Evolutionary conservation across 2,888 invertebrate genomes (phyloP).

Genomic region (Acleris literana): DNA sequence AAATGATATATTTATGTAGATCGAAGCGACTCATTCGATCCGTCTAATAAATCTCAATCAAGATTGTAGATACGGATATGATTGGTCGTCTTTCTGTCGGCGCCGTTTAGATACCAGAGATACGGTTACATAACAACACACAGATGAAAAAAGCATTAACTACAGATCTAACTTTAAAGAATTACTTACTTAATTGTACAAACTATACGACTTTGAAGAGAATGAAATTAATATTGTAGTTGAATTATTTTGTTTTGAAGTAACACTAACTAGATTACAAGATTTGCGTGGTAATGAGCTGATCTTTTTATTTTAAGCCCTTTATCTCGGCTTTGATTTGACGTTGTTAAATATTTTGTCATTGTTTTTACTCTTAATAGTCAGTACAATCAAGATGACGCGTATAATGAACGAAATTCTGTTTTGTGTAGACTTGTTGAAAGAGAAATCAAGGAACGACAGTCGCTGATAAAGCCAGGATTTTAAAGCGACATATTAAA

Average conservation of each 20-base stretch:
- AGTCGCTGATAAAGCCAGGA: too few relatives aligned
- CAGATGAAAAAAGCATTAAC: slow-evolving; percentile 19
- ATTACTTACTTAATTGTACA: not conserved
- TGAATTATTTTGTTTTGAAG: slow-evolving; percentile 2
- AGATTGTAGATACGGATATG: slow-evolving; percentile 73
- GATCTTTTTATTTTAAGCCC: slow-evolving; percentile 32
- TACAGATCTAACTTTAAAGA: not conserved
- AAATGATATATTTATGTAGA: slow-evolving; percentile 48
- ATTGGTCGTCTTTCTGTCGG: slow-evolving; percentile 65
- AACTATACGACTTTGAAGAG: not conserved
- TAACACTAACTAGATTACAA: slow-evolving; percentile 37
- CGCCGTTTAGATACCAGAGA: slow-evolving; percentile 55
- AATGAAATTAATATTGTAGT: not conserved
- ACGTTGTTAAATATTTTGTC: slow-evolving; percentile 35
- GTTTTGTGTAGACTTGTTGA: too few relatives aligned
- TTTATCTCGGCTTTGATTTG: slow-evolving; percentile 34
- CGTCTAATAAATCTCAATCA: slow-evolving; percentile 80
- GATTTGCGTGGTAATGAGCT: slow-evolving; percentile 43
- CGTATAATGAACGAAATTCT: not conserved
- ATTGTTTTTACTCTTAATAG: slow-evolving; percentile 34
- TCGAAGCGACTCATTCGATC: slow-evolving; percentile 59
- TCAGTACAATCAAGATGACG: not conserved
- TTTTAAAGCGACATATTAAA: too few relatives aligned
- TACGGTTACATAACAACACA: slow-evolving; percentile 42
- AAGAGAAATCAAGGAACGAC: too few relatives aligned